Evolutionary conservation across 2,888 invertebrate genomes (phyloP).

Genomic region (Phyllotreta striolata): DNA sequence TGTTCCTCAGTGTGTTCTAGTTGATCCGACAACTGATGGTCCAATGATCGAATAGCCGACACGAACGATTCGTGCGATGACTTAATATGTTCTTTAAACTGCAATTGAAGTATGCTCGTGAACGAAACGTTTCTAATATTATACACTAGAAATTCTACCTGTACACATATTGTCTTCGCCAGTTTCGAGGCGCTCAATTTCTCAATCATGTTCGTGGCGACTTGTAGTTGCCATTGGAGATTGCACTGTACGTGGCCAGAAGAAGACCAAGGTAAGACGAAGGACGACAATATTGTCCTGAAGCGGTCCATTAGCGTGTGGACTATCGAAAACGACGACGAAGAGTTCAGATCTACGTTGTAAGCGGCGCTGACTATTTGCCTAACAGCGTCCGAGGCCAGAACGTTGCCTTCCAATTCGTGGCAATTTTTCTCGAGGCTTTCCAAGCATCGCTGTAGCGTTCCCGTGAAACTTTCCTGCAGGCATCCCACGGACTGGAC

Average conservation of each 20-base stretch:
- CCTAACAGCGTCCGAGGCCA: constrained; percentile 77
- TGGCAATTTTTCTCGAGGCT: constrained; percentile 69
- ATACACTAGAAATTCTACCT: constrained; percentile 53
- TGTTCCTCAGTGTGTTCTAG: constrained; percentile 84
- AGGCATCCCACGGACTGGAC: constrained; percentile 83
- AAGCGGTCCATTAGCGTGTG: constrained; percentile 72
- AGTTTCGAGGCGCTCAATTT: constrained; percentile 75
- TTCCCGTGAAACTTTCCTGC: constrained; percentile 84
- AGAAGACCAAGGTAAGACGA: constrained; percentile 69
- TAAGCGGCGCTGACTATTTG: constrained; percentile 79
- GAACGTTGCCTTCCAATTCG: constrained; percentile 64
- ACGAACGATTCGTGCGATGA: constrained; percentile 82
- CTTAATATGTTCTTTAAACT: constrained; percentile 80
- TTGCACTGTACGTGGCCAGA: constrained; percentile 56
- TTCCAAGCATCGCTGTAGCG: constrained; percentile 77
- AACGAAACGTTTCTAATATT: background rate
- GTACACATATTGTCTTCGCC: constrained; percentile 74
- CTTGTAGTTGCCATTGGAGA: constrained; percentile 74
- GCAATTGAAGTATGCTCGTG: constrained; percentile 11
- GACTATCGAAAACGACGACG: constrained; percentile 70
- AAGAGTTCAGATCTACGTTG: constrained; percentile 74
- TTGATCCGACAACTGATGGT: constrained; percentile 73
- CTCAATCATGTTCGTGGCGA: constrained; percentile 73
- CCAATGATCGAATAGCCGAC: constrained; percentile 74
- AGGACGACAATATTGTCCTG: constrained; percentile 69